Evolutionary conservation across 2,888 invertebrate genomes (phyloP), one percentile per base, ranked within the genome.

Genomic region (Boloria selene): DNA sequence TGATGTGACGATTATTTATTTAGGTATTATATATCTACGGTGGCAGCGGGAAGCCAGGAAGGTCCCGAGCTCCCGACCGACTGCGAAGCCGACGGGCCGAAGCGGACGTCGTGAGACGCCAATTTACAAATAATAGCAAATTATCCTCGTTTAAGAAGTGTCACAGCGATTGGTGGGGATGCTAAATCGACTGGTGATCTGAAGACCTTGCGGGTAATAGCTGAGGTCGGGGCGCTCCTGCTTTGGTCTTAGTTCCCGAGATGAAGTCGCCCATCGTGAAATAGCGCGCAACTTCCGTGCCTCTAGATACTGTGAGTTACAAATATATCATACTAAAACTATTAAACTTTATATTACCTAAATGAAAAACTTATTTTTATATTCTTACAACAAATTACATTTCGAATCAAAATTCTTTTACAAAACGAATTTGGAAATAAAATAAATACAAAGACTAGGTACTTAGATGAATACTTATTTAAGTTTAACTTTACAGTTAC

Each of bases 61-160:
- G 84, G 82, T 84, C 85, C 86, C 83, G 85, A 75, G 85, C 83
- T 86, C 85, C 84, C 82, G 86, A 81, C 77, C 84, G 85, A 90
- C 90, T 90, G 90, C 79, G 85, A 74, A 75, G 77, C 81, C 79
- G 76, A 73, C 77, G 75, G 81, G 78, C 83, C 79, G 80, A 78
- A 79, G 81, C 88, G 89, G 88, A 87, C 87, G 89, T 84, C 77
- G 83, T 84, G 83, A 84, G 82, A 82, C 85, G 84, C 87, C 92
- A 92, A 92, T 92, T 92, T 92, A 90, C 91, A 87, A 90, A 89
- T 90, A 89, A 90, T 88, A 88, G 90, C 89, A 87, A 91, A 92
- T 92, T 92, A 90, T 90, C 90, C 87, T 88, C 90, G 90, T 91
- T 90, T 90, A 91, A 92, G 92, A 88, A 88, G 89, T 91, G 91